Percentiles rank a stretch among this genome's conserved stretches.
phyloP scores from a whole-genome alignment of 2,113 vertebrate genomes.

The Anguilla japonica region DNA sequence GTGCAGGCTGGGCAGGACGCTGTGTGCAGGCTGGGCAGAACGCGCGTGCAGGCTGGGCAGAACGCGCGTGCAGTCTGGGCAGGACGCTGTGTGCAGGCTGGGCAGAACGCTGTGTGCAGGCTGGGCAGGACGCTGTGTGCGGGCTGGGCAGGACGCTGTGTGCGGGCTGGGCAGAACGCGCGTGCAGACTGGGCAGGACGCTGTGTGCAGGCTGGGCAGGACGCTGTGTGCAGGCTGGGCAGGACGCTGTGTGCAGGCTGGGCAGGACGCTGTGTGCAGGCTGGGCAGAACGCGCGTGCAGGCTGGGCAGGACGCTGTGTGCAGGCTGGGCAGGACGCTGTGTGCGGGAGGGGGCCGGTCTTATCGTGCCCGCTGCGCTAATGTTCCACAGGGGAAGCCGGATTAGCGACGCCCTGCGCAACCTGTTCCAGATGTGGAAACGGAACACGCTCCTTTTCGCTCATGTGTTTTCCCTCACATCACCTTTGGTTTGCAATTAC shows the following conservation, averaged over 20 bases:
- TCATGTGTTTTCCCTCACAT: neutral
- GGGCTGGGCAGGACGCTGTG: neutral
- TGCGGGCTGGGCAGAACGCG: neutral
- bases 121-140: no score
- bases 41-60: neutral
- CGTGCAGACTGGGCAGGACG: neutral
- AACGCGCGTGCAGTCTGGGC: no score
- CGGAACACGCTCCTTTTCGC: neutral
- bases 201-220: no score
- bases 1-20: no score
- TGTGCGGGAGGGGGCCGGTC: neutral
- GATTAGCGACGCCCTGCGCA: neutral
- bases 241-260: no score
- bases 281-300: no score
- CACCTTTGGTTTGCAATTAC: neutral
- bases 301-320: neutral
- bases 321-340: neutral
- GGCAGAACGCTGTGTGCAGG: no score
- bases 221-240: no score
- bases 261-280: neutral
- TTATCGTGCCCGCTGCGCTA: neutral
- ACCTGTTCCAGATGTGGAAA: constrained; percentile 25
- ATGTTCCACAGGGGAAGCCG: constrained; percentile 14
- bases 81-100: no score
- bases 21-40: neutral